Evolutionary conservation across 2,113 vertebrate genomes (phyloP).

Genomic region (Coregonus clupeaformis): DNA sequence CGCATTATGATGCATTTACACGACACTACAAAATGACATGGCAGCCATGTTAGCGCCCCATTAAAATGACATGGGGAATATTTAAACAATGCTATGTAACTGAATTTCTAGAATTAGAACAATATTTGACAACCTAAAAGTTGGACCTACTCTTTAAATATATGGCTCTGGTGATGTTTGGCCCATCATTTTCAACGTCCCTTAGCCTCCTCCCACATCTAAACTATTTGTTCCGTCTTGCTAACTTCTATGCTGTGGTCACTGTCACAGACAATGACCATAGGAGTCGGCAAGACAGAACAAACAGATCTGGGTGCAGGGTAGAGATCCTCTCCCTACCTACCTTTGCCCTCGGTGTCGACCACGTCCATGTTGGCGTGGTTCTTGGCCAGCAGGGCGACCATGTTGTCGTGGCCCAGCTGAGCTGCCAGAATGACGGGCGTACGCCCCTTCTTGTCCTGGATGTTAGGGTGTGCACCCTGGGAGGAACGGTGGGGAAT

Average conservation of each 20-base stretch:
- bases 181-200: no score
- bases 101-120: no score
- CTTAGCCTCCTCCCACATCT: no score
- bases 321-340: constrained; percentile 6
- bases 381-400: constrained; percentile 77
- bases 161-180: no score
- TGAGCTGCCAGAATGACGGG: constrained; percentile 86
- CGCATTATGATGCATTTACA: no score
- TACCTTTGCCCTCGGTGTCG: constrained; percentile 89
- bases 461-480: constrained; percentile 80
- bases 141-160: no score
- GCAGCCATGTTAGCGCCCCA: no score
- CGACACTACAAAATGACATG: no score
- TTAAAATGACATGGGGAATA: no score
- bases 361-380: constrained; percentile 79
- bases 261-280: neutral
- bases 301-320: neutral
- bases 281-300: no score
- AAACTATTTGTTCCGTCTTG: neutral
- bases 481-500: constrained; percentile 12
- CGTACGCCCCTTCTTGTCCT: constrained; percentile 81
- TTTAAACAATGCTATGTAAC: no score
- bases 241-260: neutral
- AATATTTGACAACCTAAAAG: no score
- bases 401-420: constrained; percentile 77